Percentiles rank a stretch among this genome's conserved stretches.
Evolutionary conservation across 2,113 vertebrate species (phyloP).

Genomic region (Gallinago jamesoni): DNA sequence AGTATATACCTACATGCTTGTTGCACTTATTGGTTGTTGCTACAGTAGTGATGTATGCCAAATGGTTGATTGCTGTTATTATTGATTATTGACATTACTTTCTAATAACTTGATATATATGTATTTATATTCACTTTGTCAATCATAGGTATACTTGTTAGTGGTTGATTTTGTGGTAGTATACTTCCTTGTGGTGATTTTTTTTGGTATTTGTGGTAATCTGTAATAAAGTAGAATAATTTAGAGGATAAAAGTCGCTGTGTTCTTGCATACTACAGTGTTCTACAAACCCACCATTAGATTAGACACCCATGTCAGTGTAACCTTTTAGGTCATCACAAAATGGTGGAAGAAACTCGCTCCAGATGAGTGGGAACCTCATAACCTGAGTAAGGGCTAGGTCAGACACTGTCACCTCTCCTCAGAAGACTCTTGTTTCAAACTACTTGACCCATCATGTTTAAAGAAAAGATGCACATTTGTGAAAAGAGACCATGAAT

Average conservation of each 20-base stretch:
- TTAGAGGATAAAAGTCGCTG: background rate
- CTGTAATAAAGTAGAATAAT: background rate
- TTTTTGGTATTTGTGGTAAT: background rate
- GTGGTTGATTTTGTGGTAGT: background rate
- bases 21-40: background rate
- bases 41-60: background rate
- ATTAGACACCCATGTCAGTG: background rate
- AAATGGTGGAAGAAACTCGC: background rate
- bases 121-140: background rate
- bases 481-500: background rate
- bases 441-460: background rate
- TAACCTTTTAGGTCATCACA: background rate
- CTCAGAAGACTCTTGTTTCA: background rate
- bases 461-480: background rate
- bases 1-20: background rate
- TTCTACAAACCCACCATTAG: background rate
- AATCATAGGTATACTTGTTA: background rate
- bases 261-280: background rate
- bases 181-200: background rate
- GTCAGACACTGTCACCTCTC: background rate
- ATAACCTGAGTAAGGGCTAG: background rate
- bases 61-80: background rate
- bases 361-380: background rate
- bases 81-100: background rate
- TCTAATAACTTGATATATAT: background rate